phyloP scores from a whole-genome alignment of 1,140 invertebrate species.

The Sminthurides bifidus region DNA sequence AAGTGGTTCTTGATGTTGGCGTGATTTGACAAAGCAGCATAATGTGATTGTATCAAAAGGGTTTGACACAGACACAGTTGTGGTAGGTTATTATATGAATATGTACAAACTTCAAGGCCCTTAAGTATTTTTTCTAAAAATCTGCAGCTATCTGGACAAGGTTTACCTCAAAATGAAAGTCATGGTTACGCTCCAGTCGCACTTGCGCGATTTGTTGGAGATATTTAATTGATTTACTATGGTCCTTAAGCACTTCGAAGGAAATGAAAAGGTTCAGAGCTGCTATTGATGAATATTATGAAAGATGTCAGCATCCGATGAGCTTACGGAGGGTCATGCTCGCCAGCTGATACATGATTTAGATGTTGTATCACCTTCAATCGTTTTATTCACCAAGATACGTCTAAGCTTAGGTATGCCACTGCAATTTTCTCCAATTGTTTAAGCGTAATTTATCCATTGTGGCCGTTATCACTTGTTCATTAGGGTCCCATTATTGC shows the following conservation, averaged over 20 bases:
- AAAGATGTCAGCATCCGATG: slow-evolving; percentile 91
- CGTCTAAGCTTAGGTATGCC: too few relatives aligned
- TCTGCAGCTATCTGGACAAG: slow-evolving; percentile 88
- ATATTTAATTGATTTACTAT: slow-evolving; percentile 84
- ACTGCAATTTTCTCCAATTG: too few relatives aligned
- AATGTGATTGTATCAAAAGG: background rate
- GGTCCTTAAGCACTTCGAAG: slow-evolving; percentile 78
- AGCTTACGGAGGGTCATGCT: slow-evolving; percentile 75
- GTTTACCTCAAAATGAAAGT: slow-evolving; percentile 85
- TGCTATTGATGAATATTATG: slow-evolving; percentile 85
- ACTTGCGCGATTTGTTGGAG: slow-evolving; percentile 82
- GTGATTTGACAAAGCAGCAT: background rate
- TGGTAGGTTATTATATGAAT: too few relatives aligned
- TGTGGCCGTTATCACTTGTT: too few relatives aligned
- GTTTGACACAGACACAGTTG: background rate
- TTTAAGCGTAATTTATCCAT: too few relatives aligned
- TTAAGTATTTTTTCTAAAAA: slow-evolving; percentile 4
- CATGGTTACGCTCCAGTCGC: slow-evolving; percentile 95
- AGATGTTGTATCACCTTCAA: slow-evolving; percentile 88
- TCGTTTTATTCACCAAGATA: slow-evolving; percentile 49
- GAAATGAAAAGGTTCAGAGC: slow-evolving; percentile 67
- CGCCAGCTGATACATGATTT: slow-evolving; percentile 93
- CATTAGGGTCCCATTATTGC: too few relatives aligned
- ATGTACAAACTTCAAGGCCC: background rate
- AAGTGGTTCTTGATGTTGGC: too few relatives aligned